Evolutionary conservation across 1,140 invertebrate species (phyloP), one percentile per base, ranked within the genome.

Genomic region (Pissodes strobi): DNA sequence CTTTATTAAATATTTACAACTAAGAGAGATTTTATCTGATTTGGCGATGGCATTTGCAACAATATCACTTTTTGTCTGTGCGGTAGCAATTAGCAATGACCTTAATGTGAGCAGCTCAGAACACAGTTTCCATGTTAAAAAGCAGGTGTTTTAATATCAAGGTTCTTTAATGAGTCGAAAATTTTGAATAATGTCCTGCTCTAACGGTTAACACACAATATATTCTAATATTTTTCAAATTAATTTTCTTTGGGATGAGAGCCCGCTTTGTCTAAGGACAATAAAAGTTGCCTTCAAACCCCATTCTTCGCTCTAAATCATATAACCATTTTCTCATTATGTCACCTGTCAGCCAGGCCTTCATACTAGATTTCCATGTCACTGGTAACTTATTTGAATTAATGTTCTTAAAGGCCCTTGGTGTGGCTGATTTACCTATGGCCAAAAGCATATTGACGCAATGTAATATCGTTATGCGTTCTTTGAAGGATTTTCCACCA

Each of bases 401-500:
- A 10, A 46, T n/a, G 13, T 37, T 46, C 23, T 67, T 66, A 21
- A 69, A 60, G 9, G 23, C 41, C 30, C 70, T 60, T 4, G 77
- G 78, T 18, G 64, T 51, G n/a, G 30, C 30, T 34, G 30, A 8
- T 6, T 34, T 34, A 34, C 30, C 30, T 8, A 34, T 34, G 6
- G n/a, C 81, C 51, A 38, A 81, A 68, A 8, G 78, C 82, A 0
- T 82, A 8, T 34, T 34, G 6, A 8, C 30, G 6, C 30, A 49
- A 79, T 69, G 39, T 77, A 74, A n/a, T n/a, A n/a, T n/a, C n/a
- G n/a, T n/a, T n/a, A n/a, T n/a, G n/a, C n/a, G n/a, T n/a, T n/a
- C n/a, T 68, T 82, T 81, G 10, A 66, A 74, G 43, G 72, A 37
- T 73, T 82, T 80, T 21, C 76, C 74, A 46, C 76, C 69, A 27